Base-by-base conservation (phyloP, 2,113 vertebrate species). In the Empidonax traillii region DNA sequence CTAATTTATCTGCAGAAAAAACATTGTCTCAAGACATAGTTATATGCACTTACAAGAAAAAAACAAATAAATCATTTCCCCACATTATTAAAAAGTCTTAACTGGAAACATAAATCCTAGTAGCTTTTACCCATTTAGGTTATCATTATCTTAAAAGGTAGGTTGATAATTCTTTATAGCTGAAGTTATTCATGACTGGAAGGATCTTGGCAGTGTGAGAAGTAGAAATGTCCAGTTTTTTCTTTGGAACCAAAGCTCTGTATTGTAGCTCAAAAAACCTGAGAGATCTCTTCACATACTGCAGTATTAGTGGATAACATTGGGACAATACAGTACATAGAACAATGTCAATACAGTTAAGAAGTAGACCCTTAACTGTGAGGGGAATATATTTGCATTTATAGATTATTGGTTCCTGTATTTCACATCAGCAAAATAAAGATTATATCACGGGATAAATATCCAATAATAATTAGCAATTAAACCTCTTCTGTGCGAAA, bases 131-230 rank as follows among this genome's bases (percentile, higher is more conserved):
- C 81, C 77, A 95, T 75, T 47, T 52, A 75, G 61, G 69, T 94
- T 94, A 89, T 94, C 93, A 78, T 94, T 95, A 87, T 91, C 73
- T 87, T 91, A 94, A 95, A 62, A 91, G 74, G 87, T 27, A 75
- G 66, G 16, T 52, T 87, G 66, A 82, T 85, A 71, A 82, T 94
- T 94, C 69, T 96, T 94, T 71, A 23, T 80, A 58, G 61, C 41
- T 84, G 41, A 77, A 87, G 12, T 72, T 93, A 35, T 44, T 89
- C 12, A 24, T 93, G 74, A 47, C 61, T 82, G 65, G 85, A 91
- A 93, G 47, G 27, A 65, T 87, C 44, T 97, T 96, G 92, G 85
- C 87, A 93, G 52, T 25, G 35, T 47, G 77, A 39, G 44, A 75
- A 91, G 33, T 65, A 66, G 8, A 91, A 78, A 44, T 78, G 74